Evolutionary conservation across 2,888 invertebrate genomes (phyloP).

Genomic region (Agrotis clavis): DNA sequence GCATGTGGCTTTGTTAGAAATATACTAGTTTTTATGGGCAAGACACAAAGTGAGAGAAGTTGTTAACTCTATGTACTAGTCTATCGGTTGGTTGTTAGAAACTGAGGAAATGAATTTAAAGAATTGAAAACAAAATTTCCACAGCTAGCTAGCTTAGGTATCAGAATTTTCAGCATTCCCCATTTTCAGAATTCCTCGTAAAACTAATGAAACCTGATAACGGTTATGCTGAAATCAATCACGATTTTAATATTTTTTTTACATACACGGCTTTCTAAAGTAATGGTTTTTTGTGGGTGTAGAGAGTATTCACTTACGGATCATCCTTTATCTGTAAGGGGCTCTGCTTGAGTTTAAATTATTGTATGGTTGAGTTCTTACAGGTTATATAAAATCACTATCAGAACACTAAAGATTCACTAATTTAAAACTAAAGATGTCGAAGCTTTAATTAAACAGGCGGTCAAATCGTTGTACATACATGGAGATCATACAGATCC

Average conservation of each 20-base stretch:
- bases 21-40: neutral
- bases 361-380: neutral
- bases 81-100: neutral
- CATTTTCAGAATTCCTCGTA: neutral
- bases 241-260: too few relatives aligned
- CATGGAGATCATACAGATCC: neutral
- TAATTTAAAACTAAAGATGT: neutral
- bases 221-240: neutral
- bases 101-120: conserved; percentile 1
- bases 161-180: neutral
- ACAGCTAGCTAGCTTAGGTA: too few relatives aligned
- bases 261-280: neutral
- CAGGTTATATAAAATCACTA: neutral
- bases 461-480: neutral
- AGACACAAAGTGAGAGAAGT: neutral
- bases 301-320: neutral
- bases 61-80: neutral
- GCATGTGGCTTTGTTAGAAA: neutral
- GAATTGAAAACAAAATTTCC: too few relatives aligned
- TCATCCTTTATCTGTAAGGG: neutral
- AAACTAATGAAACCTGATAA: conserved; percentile 1
- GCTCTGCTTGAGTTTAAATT: neutral
- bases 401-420: neutral
- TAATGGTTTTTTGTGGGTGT: neutral
- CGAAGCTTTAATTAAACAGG: neutral